phyloP scores from a whole-genome alignment of 2,888 invertebrate species.

The Brassicogethes aeneus region DNA sequence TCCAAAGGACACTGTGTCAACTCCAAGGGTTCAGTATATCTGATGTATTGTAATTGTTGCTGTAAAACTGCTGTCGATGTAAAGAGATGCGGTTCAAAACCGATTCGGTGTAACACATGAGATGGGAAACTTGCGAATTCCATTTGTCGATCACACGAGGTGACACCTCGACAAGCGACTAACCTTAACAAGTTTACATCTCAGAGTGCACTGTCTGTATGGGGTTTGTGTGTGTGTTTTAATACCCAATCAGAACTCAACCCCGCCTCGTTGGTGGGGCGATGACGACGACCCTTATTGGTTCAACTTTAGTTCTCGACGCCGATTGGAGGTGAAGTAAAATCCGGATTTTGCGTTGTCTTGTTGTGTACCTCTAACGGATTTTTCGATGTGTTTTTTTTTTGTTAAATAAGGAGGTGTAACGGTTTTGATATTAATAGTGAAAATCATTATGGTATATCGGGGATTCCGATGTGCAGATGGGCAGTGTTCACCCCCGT shows the following conservation, averaged over 20 bases:
- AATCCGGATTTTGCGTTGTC: slow-evolving; percentile 26
- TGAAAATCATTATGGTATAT: too few species aligned
- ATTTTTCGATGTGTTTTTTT: slow-evolving; percentile 22
- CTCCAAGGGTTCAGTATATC: slow-evolving; percentile 51
- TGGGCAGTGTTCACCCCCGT: slow-evolving; percentile 25
- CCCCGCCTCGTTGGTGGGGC: slow-evolving; percentile 35
- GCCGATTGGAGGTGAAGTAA: slow-evolving; percentile 27
- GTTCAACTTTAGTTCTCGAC: slow-evolving; percentile 8
- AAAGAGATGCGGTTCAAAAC: slow-evolving; percentile 32
- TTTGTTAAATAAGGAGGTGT: slow-evolving; percentile 11
- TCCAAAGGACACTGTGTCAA: slow-evolving; percentile 55
- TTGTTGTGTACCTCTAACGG: slow-evolving; percentile 26
- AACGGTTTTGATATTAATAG: slow-evolving; percentile 1
- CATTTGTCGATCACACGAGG: slow-evolving; percentile 37
- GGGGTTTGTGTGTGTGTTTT: slow-evolving; percentile 12
- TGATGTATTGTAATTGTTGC: slow-evolving; percentile 49
- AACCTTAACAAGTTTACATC: slow-evolving; percentile 19
- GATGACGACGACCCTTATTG: slow-evolving; percentile 7
- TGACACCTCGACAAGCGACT: slow-evolving; percentile 32
- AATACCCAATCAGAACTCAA: slow-evolving; percentile 29
- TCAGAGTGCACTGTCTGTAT: slow-evolving; percentile 14
- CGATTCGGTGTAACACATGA: slow-evolving; percentile 32
- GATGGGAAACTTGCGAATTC: slow-evolving; percentile 28
- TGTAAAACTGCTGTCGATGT: slow-evolving; percentile 29
- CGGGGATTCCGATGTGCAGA: not conserved